Evolutionary conservation across 2,888 invertebrate species (phyloP), one percentile per base, ranked within the genome.

Genomic region (Orthosia gothica): DNA sequence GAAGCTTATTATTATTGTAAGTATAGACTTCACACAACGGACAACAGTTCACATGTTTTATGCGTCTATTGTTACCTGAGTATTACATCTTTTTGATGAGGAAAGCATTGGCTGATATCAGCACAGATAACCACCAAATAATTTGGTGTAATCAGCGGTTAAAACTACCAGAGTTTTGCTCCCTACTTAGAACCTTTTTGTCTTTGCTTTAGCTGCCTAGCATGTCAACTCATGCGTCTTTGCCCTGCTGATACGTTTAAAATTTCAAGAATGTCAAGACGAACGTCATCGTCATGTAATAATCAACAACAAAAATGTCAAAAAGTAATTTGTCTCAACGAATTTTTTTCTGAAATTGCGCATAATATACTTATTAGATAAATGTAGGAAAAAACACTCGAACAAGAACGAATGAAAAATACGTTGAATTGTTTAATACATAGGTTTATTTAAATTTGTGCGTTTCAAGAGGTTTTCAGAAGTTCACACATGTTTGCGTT

Each of bases 241-340:
- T 64, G 55, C 55, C 26, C 4, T 15, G 7, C 4, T 18, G 7
- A n/a, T 45, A 15, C 23, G 7, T 55, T 62, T 69, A 15, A 32
- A 49, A 63, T 63, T 64, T 52, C 20, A 32, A 45, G 23, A 66
- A 71, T 15, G 66, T 61, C 58, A 78, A 54, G 23, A 47, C 3
- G 23, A 62, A 66, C 11, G 65, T 70, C 57, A 64, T 57, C 26
- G 50, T 50, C n/a, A 72, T 55, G 26, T 67, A 20, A 13, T 49
- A 65, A 71, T 64, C 73, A 79, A 81, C 78, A 78, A 77, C 74
- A 77, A 81, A 85, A 79, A 88, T 87, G 86, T 65, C 70, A 82
- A 80, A 79, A 81, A 72, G 67, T 76, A 74, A 58, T 45, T 12
- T 58, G 45, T 40, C 59, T 58, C 59, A 66, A 61, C 70, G 59